These are phyloP conservation scores for Limenitis camilla DNA, from an alignment of 2,888 invertebrate genomes.

Conservation along the genomic window DNA sequence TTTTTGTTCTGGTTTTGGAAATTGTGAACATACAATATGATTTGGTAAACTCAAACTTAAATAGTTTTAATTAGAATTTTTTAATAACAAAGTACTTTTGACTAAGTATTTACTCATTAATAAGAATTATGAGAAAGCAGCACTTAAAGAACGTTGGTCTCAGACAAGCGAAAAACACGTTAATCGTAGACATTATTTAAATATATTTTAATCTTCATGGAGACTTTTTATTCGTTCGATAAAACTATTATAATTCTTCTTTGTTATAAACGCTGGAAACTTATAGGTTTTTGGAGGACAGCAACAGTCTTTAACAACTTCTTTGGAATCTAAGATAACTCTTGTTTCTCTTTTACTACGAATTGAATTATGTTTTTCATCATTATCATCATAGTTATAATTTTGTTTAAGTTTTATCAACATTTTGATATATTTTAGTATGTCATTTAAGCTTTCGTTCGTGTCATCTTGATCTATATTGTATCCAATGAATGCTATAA, in stretches of 20 bases:
- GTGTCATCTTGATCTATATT: too few relatives aligned
- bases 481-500: too few relatives aligned
- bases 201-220: background rate
- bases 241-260: conserved; percentile 38
- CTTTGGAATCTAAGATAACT: background rate
- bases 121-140: too few relatives aligned
- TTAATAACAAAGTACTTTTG: too few relatives aligned
- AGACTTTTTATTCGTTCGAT: conserved; percentile 24
- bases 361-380: background rate
- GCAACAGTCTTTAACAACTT: conserved; percentile 34
- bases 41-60: too few relatives aligned
- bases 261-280: conserved; percentile 50
- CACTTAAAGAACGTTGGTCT: too few relatives aligned
- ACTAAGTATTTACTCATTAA: too few relatives aligned
- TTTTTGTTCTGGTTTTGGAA: too few relatives aligned
- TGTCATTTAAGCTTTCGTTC: too few relatives aligned
- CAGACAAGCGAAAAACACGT: background rate
- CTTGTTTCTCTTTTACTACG: background rate
- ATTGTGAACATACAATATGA: too few relatives aligned
- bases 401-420: background rate
- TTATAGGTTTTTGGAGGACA: conserved; percentile 38
- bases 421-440: too few relatives aligned
- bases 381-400: background rate
- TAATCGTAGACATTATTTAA: background rate
- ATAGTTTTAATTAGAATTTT: too few relatives aligned